Base-by-base conservation (phyloP, 92 coral and sea anemone species). In the Epizoanthus rinbou region DNA sequence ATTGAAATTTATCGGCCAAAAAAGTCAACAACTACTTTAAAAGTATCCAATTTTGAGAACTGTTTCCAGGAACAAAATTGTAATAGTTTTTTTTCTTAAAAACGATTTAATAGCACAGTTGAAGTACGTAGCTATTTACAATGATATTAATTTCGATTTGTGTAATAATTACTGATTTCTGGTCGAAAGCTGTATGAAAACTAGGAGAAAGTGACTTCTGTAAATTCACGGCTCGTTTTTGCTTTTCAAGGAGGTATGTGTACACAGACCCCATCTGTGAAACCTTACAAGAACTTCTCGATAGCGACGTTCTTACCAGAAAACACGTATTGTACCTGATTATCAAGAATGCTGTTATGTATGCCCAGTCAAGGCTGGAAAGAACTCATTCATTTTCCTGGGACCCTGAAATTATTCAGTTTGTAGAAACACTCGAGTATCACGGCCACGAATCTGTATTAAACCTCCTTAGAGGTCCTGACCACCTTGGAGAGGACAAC, bases 381-480 rank as follows among this genome's bases (percentile, higher is more conserved):
- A 45, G 10, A 45, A 45, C 8, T 5, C 8, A 45, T 45, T 5
- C 52, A 5, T 45, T 45, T 45, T 5, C 52, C 52, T 59, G 64
- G 24, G 64, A 59, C 17, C 64, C 64, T 59, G 64, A 59, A 22
- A 59, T 59, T 15, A 15, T 59, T 15, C 64, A 59, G 64, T 59
- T 59, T 59, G 64, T 59, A 59, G 64, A 59, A 59, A 59, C 64
- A n/a, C 21, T 59, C 23, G 22, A 15, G 64, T 59, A 15, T 8
- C 64, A 59, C 22, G 64, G 64, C 22, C 64, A 59, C 17, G 64
- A 59, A 22, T 59, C 64, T 59, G 64, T 59, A n/a, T 22, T 59
- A 17, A 59, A 59, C 64, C 64, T 59, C 19, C 64, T 59, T 59
- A 59, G 64, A 59, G 64, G 64, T 22, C 64, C 64, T 57, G 63